Conservation (phyloP, 2,113 vertebrate genomes). For the Sinocyclocheilus maitianheensis region DNA sequence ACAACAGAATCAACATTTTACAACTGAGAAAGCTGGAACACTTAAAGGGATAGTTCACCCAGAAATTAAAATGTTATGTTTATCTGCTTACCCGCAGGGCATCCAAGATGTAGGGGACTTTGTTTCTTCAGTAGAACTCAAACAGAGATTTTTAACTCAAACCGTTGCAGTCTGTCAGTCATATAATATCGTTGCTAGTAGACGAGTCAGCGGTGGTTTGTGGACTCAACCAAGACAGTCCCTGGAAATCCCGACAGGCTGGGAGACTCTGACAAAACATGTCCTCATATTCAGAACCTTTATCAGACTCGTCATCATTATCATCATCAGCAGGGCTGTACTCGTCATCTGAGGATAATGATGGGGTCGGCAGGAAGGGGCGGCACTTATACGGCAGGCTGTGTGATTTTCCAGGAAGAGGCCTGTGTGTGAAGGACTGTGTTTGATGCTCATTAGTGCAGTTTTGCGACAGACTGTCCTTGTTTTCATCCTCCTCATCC, state of each 20-base stretch:
- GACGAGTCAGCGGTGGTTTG: neutral
- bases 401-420: conserved; percentile 70
- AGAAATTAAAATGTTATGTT: too few species aligned
- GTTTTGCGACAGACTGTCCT: neutral
- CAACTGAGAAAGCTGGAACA: too few species aligned
- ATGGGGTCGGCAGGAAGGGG: conserved; percentile 41
- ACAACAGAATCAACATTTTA: too few species aligned
- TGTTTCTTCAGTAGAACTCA: too few species aligned
- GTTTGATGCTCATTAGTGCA: neutral
- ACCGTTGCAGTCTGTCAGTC: too few species aligned
- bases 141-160: too few species aligned
- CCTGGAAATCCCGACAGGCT: conserved; percentile 47
- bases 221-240: neutral
- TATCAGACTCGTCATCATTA: conserved; percentile 51
- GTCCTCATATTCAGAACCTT: conserved; percentile 64
- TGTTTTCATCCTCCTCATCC: conserved; percentile 32
- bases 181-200: neutral
- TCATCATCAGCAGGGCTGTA: conserved; percentile 49
- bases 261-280: conserved; percentile 74
- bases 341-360: conserved; percentile 62
- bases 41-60: too few species aligned
- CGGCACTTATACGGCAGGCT: conserved; percentile 72
- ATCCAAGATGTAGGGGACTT: too few species aligned
- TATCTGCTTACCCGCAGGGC: too few species aligned
- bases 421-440: conserved; percentile 43